Base-by-base conservation (phyloP, 1,140 invertebrate species). In the Bombus difficillimus region DNA sequence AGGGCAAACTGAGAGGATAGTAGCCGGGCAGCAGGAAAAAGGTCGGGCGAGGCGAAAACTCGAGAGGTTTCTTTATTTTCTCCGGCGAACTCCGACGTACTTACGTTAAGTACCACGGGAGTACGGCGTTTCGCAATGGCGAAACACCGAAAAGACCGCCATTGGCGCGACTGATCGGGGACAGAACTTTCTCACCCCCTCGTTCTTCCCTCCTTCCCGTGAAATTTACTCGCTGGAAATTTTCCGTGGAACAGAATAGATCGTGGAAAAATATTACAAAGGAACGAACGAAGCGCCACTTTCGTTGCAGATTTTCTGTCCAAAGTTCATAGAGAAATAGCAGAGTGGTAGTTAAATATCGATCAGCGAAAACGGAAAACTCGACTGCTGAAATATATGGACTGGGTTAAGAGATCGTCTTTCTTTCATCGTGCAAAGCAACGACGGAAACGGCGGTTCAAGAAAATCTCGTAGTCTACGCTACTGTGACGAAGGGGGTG, bases 51-150 rank as follows among this genome's bases (percentile, higher is more conserved):
- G 90, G 77, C 89, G 88, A 89, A 86, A 89, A 81, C 91, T 90
- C 91, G 89, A 90, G 86, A 62, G 57, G 59, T 84, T 94, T 93
- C 92, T 93, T 94, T 93, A 93, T 94, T 92, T 93, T 93, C 89
- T 83, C 79, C 81, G 81, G 75, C 87, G 71, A 91, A 91, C 89
- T 89, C 75, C 89, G 83, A 90, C 85, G 91, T 93, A 93, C 92
- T 94, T 94, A 93, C 89, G 91, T 92, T 93, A 93, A 94, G 92
- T 93, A 93, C 90, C 84, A 74, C 81, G 77, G 57, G 85, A 88
- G 72, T 81, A 47, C 68, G 66, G 76, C 43, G 72, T 66, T 79
- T 32, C 73, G 72, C 76, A 75, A 62, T 34, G 77, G 72, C 79
- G 83, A 88, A 86, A 79, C 74, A 74, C 83, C 68, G 83, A 53